Evolutionary conservation across 2,888 invertebrate genomes (phyloP), one percentile per base, ranked within the genome.

Genomic region (Drosophila suboccidentalis): DNA sequence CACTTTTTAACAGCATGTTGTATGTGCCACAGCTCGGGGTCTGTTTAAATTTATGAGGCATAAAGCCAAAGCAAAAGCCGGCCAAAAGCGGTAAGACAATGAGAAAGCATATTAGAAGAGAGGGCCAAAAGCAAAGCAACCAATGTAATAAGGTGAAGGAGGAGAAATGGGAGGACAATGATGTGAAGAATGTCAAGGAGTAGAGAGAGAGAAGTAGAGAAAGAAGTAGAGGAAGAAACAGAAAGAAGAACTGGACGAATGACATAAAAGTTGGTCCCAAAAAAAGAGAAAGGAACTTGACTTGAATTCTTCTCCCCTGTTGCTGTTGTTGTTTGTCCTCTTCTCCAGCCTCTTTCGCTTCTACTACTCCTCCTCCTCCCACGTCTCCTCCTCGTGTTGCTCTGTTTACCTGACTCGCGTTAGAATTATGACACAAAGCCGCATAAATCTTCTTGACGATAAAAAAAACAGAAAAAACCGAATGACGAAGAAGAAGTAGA

Each of bases 361-460:
- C 17, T 15, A 3, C 22, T 22, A 22, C 15, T n/a, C n/a, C 29
- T 13, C 1, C 29, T 29, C 29, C 10, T 32, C n/a, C 32, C 47
- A 10, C 32, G 15, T 15, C 47, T 32, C 46, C n/a, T 4, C 8
- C 1, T n/a, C 13, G 8, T 15, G 15, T 47, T 15, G 29, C 17
- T 32, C 47, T 47, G 15, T 4, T 47, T 32, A 26, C 29, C 47
- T 19, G 29, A 32, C 15, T 47, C n/a, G 76, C 74, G 73, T 75
- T 71, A 75, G 87, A 83, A 83, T 83, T 83, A 83, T 87, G 87
- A 72, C 81, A 74, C 64, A 77, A 81, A 77, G 77, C 72, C 75
- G 75, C 87, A 84, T 84, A 84, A 84, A 84, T 84, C 87, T 81
- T 81, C 65, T 78, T 77, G 84, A 84, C 82, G 75, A 81, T 84